Evolutionary conservation across 2,113 vertebrate species (phyloP).

Genomic region (Nestor notabilis): DNA sequence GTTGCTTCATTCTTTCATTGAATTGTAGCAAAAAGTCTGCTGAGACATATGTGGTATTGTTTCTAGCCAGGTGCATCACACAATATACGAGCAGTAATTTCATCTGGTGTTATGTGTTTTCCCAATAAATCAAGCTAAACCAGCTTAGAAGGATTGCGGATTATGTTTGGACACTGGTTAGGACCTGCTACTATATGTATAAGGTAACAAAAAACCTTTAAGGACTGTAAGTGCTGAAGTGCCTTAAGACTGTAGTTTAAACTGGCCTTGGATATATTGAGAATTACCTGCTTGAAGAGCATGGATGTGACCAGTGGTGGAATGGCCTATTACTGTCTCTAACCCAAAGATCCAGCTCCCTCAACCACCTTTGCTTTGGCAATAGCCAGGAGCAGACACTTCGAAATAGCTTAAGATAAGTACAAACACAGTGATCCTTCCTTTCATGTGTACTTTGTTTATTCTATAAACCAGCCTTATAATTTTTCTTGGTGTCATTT

Average conservation of each 20-base stretch:
- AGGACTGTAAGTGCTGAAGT: not conserved
- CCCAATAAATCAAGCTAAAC: slow-evolving; percentile 2
- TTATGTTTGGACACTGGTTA: not conserved
- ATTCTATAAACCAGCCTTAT: not conserved
- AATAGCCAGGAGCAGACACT: not conserved
- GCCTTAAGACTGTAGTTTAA: not conserved
- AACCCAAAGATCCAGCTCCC: not conserved
- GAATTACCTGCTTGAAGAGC: not conserved
- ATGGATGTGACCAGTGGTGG: not conserved
- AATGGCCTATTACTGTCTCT: not conserved
- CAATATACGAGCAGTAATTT: not conserved
- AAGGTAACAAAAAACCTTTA: not conserved
- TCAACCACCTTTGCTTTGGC: not conserved
- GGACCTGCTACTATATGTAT: not conserved
- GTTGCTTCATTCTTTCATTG: not conserved
- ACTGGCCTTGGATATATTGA: not conserved
- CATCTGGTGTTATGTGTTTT: not conserved
- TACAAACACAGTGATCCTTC: not conserved
- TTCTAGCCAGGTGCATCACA: not conserved
- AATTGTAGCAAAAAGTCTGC: not conserved
- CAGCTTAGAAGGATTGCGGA: not conserved
- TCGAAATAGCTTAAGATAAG: not conserved
- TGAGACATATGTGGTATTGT: not conserved
- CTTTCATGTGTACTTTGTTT: not conserved
- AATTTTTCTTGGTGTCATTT: not conserved